Evolutionary conservation across 2,888 invertebrate genomes (phyloP), one percentile per base, ranked within the genome.

Genomic region (Rutpela maculata): DNA sequence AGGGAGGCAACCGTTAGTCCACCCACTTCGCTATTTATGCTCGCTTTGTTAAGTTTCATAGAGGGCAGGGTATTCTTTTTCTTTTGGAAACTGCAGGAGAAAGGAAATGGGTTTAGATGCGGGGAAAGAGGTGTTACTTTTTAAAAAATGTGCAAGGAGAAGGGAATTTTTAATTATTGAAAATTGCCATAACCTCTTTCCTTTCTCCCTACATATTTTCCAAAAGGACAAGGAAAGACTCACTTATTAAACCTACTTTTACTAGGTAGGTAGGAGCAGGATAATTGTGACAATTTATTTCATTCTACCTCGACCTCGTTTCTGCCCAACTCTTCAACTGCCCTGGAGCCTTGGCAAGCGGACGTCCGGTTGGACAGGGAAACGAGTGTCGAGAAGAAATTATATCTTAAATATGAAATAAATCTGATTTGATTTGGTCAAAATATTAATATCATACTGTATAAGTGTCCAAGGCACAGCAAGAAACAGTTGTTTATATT

Each of bases 31-130:
- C 83, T 81, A 78, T 91, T 91, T 2, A 91, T 86, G 18, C 85
- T 80, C 1, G 86, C 75, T 55, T 88, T 85, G 81, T 90, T 91
- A n/a, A 90, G 67, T 85, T 88, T 90, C 63, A 80, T 84, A 31
- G 81, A 78, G 66, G 81, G 77, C 70, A 83, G 74, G 78, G 38
- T n/a, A n/a, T n/a, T 75, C 68, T 75, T 76, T 82, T 84, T 85
- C 66, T 75, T 80, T 26, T 81, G 80, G 60, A 81, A 80, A 85
- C 86, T 87, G 84, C 81, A 79, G 76, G 80, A 78, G 76, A 78
- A 85, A 86, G 86, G 86, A 86, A 86, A 85, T 84, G 85, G 86
- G 85, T 74, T 85, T 83, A 81, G 71, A 67, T 67, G 57, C 60
- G 63, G 74, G 69, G 57, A 69, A 60, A 60, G 70, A 60, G 31